Evolutionary conservation across 1,140 invertebrate genomes (phyloP).

Genomic region (Lordiphosa mommai): DNA sequence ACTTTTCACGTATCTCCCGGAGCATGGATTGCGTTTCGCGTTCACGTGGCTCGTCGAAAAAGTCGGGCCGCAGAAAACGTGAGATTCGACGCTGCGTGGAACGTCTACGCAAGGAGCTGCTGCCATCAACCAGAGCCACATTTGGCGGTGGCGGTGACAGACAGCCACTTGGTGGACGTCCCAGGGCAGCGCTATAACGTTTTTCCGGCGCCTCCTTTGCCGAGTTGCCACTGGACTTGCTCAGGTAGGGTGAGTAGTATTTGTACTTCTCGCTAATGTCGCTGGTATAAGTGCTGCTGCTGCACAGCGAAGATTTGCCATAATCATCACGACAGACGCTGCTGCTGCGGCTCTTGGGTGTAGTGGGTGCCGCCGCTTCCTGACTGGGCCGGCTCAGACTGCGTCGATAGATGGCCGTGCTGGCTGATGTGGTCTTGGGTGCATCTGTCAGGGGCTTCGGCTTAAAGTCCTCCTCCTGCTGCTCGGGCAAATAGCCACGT

Average conservation of each 20-base stretch:
- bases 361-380: not conserved
- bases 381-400: conserved; percentile 48
- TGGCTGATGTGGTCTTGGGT: conserved; percentile 50
- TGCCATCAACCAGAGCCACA: conserved; percentile 32
- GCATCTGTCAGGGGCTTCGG: conserved; percentile 40
- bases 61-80: conserved; percentile 87
- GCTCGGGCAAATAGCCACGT: conserved; percentile 41
- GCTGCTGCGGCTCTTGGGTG: conserved; percentile 60
- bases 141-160: conserved; percentile 57
- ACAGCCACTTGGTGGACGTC: conserved; percentile 77
- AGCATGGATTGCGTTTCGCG: conserved; percentile 84
- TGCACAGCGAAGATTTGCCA: conserved; percentile 61
- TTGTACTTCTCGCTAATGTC: conserved; percentile 77
- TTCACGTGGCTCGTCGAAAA: conserved; percentile 86
- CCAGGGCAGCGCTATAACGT: conserved; percentile 54
- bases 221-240: conserved; percentile 44
- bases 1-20: conserved; percentile 84
- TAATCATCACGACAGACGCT: conserved; percentile 69
- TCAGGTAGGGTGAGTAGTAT: conserved; percentile 75
- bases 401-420: conserved; percentile 54
- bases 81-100: conserved; percentile 83
- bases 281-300: conserved; percentile 54
- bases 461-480: conserved; percentile 25
- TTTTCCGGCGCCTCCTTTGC: conserved; percentile 36
- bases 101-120: conserved; percentile 78